Base-by-base conservation (phyloP, 37 sponge, comb jelly and placozoan genomes). In the Corticium candelabrum region DNA sequence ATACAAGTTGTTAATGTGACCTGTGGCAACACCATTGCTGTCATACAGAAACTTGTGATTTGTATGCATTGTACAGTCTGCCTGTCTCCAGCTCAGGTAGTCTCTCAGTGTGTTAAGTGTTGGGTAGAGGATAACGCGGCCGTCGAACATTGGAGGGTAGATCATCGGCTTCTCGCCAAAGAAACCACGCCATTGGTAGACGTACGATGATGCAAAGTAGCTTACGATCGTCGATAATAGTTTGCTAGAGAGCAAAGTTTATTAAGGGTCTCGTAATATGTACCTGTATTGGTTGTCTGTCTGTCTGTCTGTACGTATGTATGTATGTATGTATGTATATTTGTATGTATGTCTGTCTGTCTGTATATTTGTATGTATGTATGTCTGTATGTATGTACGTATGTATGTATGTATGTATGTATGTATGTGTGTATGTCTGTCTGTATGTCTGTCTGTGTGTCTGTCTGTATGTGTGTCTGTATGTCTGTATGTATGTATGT, bases 81-180 rank as follows among this genome's bases (percentile, higher is more conserved):
- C 93, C 72, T 96, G 97, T 67, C 97, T 83, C 97, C 97, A 96
- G 85, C 87, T 88, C n/a, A 96, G 77, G 80, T 96, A 96, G 81
- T 96, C 94, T 15, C 94, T 80, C 40, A 96, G 73, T 41, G 85
- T 87, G 37, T 81, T 37, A 15, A 56, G 68, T 40, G 83, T 82
- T 11, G 99, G 95, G 56, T 98, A 98, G 40, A 94, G 84, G 27
- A 98, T 82, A 5, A 94, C 91, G 3, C 99, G 79, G 34, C 85
- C 95, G 88, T 98, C 99, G 86, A 98, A 98, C 11, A 90, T 86
- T 0, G 95, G 95, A 3, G 99, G 99, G 68, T 98, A 92, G 38
- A 62, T 78, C 68, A 94, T 80, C 34, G 84, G 76, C 0, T 35
- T 77, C 30, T 75, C 70, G 34, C 81, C 83, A 50, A 98, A 88